phyloP scores from a whole-genome alignment of 2,888 invertebrate species.

The Odontomyia ornata region DNA sequence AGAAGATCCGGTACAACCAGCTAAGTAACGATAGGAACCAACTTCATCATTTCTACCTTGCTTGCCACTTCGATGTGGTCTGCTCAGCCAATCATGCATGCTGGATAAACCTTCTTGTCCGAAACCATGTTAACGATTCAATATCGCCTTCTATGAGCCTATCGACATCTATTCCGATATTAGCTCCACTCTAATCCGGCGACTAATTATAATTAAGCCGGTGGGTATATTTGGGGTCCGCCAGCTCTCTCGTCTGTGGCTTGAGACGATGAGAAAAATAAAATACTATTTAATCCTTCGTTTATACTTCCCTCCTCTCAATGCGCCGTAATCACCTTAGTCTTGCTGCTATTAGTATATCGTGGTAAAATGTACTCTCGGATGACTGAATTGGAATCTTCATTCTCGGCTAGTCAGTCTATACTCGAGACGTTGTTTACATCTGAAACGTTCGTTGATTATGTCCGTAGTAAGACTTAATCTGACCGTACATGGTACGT shows the following conservation, averaged over 20 bases:
- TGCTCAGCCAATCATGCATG: background rate
- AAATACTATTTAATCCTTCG: constrained; percentile 3
- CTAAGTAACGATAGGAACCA: background rate
- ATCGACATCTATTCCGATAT: constrained; percentile 49
- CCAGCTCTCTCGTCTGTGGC: background rate
- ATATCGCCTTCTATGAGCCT: constrained; percentile 46
- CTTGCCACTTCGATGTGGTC: too few relatives aligned
- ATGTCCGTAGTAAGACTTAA: constrained; percentile 21
- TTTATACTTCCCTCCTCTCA: background rate
- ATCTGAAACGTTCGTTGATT: constrained; percentile 7
- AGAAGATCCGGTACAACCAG: background rate
- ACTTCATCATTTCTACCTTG: background rate
- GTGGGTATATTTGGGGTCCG: constrained; percentile 2
- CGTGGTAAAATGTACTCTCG: background rate
- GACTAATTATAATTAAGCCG: constrained; percentile 51
- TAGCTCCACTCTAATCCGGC: constrained; percentile 47
- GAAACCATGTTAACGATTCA: constrained; percentile 40
- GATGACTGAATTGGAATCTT: background rate
- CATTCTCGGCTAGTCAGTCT: background rate
- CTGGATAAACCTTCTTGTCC: constrained; percentile 23
- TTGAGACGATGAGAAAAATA: background rate
- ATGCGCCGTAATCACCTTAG: too few relatives aligned
- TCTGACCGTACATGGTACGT: constrained; percentile 30
- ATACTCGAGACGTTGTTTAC: background rate
- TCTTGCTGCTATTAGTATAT: background rate